phyloP scores from a whole-genome alignment of 2,888 invertebrate genomes.

The Pomacea canaliculata region DNA sequence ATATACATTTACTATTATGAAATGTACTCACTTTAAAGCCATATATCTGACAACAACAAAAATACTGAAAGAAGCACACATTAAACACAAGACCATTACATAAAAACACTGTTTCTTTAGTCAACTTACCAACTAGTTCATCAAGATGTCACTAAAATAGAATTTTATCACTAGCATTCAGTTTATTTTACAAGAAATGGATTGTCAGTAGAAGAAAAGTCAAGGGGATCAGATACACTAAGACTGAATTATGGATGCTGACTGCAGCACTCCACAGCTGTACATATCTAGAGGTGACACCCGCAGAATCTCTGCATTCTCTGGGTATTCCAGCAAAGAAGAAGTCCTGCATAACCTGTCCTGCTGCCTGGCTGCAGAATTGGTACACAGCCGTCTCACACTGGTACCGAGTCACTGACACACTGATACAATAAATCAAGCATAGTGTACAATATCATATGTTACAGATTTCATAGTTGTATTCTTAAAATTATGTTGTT shows the following conservation, averaged over 20 bases:
- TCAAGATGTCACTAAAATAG: too few species aligned
- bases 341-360: constrained; percentile 40
- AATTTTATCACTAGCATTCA: too few species aligned
- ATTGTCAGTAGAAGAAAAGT: too few species aligned
- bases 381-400: constrained; percentile 41
- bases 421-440: constrained; percentile 15
- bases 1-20: too few species aligned
- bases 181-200: too few species aligned
- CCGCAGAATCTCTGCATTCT: constrained; percentile 29
- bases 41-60: too few species aligned
- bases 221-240: too few species aligned
- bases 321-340: constrained; percentile 37
- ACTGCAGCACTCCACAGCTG: constrained; percentile 22
- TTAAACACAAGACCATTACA: too few species aligned
- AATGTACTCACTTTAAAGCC: too few species aligned
- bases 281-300: constrained; percentile 35
- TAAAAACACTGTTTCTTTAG: too few species aligned
- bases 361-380: constrained; percentile 32
- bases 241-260: constrained; percentile 7
- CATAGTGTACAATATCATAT: neutral
- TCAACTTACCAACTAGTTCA: too few species aligned
- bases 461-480: neutral
- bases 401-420: constrained; percentile 35
- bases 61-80: too few species aligned
- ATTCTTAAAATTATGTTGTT: neutral